These are phyloP conservation scores for Andricus grossulariae DNA, from an alignment of 1,140 invertebrate genomes.

Conservation along the genomic window DNA sequence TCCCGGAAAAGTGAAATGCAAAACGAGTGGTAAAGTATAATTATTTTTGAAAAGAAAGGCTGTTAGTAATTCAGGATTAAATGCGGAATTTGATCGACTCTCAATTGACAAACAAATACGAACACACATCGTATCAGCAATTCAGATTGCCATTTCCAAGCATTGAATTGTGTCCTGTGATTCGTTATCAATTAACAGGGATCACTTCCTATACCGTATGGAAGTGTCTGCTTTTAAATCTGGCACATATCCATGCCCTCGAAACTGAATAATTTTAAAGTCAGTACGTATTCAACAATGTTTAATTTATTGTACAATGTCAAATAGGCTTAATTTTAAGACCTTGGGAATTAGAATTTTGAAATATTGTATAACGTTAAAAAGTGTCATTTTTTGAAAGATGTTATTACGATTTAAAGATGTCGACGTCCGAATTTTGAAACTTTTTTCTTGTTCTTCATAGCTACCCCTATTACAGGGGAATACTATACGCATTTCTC, in stretches of 20 bases:
- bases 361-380: too few relatives aligned
- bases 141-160: constrained; percentile 3
- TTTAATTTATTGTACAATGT: too few relatives aligned
- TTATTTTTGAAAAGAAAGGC: background rate
- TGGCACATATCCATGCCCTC: background rate
- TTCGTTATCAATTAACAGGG: constrained; percentile 14
- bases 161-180: constrained; percentile 8
- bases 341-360: too few relatives aligned
- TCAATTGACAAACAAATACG: constrained; percentile 18
- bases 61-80: background rate
- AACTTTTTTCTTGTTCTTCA: too few relatives aligned
- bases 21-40: background rate
- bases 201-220: constrained; percentile 4
- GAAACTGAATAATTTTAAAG: background rate
- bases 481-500: too few relatives aligned
- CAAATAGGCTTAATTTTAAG: too few relatives aligned
- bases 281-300: too few relatives aligned
- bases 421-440: too few relatives aligned
- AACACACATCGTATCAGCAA: constrained; percentile 22
- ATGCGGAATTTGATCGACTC: constrained; percentile 22
- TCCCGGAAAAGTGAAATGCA: too few relatives aligned
- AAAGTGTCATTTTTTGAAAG: too few relatives aligned
- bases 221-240: background rate
- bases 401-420: too few relatives aligned
- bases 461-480: too few relatives aligned